Evolutionary conservation across 2,888 invertebrate genomes (phyloP).

Genomic region (Drosophila multiciliata): DNA sequence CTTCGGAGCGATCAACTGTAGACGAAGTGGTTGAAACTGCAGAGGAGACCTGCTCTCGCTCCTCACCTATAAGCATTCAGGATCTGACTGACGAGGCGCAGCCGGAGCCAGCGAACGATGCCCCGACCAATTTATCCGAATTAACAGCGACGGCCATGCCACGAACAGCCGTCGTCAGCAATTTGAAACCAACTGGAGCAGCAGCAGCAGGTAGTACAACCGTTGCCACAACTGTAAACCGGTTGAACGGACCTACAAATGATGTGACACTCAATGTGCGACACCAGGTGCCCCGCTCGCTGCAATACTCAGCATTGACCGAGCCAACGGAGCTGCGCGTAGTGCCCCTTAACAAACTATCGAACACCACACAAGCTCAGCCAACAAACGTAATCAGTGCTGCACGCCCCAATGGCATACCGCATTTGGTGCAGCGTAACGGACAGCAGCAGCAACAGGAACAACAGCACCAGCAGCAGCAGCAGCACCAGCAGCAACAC

Average conservation of each 20-base stretch:
- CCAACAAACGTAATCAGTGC: neutral
- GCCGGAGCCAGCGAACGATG: neutral
- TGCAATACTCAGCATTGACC: constrained; percentile 23
- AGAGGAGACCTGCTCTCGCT: neutral
- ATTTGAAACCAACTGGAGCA: neutral
- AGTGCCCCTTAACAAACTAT: constrained; percentile 55
- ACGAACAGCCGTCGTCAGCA: neutral
- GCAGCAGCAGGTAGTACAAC: neutral
- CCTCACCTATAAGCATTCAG: constrained; percentile 17
- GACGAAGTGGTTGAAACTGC: constrained; percentile 7
- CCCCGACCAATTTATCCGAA: neutral
- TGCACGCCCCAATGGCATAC: constrained; percentile 8
- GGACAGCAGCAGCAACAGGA: constrained; percentile 2
- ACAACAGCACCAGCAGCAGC: too few species aligned
- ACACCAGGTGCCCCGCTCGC: constrained; percentile 20
- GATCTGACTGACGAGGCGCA: neutral
- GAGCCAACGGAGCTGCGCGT: constrained; percentile 51
- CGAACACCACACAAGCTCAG: constrained; percentile 11
- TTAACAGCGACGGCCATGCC: constrained; percentile 2
- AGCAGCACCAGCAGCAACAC: neutral
- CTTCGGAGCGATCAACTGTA: neutral
- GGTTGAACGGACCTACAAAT: constrained; percentile 25
- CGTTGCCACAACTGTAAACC: neutral
- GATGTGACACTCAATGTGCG: constrained; percentile 39
- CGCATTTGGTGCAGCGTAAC: neutral